phyloP scores from a whole-genome alignment of 2,888 invertebrate species.

The Cataglyphis rosenhaueri region DNA sequence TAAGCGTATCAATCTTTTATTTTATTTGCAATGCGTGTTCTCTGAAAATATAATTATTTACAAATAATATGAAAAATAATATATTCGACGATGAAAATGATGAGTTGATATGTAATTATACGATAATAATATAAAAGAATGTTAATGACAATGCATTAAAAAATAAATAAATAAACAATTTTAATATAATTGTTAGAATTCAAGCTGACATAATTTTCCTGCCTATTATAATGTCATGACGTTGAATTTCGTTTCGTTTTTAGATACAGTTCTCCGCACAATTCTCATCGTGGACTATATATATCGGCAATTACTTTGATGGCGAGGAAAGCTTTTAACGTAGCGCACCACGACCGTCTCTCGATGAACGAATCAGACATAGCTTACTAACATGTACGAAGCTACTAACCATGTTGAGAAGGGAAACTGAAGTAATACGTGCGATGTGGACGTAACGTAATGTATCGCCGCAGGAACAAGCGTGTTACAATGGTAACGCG shows the following conservation, averaged over 20 bases:
- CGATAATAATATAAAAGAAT: background rate
- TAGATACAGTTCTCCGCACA: constrained; percentile 65
- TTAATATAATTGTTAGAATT: background rate
- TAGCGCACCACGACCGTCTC: constrained; percentile 65
- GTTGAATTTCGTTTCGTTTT: constrained; percentile 50
- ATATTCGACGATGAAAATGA: background rate
- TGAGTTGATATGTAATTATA: background rate
- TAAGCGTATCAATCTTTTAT: background rate
- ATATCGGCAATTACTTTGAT: constrained; percentile 80
- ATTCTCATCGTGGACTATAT: constrained; percentile 66
- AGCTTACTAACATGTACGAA: constrained; percentile 58
- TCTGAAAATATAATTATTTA: background rate
- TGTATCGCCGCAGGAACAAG: constrained; percentile 73
- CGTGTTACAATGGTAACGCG: constrained; percentile 71
- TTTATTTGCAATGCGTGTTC: background rate
- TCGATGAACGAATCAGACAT: constrained; percentile 64
- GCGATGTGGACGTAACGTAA: constrained; percentile 70
- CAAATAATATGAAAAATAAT: background rate
- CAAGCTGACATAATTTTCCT: background rate
- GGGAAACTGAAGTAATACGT: constrained; percentile 72
- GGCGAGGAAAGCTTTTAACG: constrained; percentile 82
- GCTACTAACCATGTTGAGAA: constrained; percentile 63
- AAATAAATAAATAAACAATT: background rate
- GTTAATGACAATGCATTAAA: background rate
- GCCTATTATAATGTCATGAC: background rate